Evolutionary conservation across 2,797 vertebrate genomes (phyloP), one percentile per base, ranked within the genome.

Genomic region (Margarornis squamiger): DNA sequence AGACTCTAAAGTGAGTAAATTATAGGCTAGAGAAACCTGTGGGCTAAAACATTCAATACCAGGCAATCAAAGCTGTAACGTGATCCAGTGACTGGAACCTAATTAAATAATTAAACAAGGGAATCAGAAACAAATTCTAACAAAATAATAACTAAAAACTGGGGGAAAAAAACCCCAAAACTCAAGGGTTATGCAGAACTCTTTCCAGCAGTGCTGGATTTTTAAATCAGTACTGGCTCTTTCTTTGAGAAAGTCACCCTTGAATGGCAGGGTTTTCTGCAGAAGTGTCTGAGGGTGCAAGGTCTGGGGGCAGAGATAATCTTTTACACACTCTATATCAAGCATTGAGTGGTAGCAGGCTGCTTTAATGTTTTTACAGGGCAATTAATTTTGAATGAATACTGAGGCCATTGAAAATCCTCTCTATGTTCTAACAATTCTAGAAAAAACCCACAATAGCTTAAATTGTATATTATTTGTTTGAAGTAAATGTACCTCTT

Each of bases 161-260:
- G 18, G 32, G 34, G 34, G 5, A n/a, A 36, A 66, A 17, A 2
- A 17, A 2, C 14, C 1, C 1, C n/a, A 26, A 27, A 38, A 27
- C 49, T 27, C 4, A 29, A 57, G 6, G 6, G 6, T 51, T 85
- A 32, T 65, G 54, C 54, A 61, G 36, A 34, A 19, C 20, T 68
- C 13, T 22, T 2, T 58, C 27, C 19, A 48, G 1, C 23, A 41
- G 22, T 67, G 21, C 26, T 91, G 67, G 58, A 52, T 71, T 52
- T 86, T 94, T 70, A 32, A 2, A 1, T 39, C 15, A 45, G 14
- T 58, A n/a, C 36, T 88, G 30, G 6, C 16, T 84, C 32, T 52
- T 52, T 39, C 11, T 67, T 39, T 54, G 46, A 84, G 39, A 5
- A 71, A 46, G 12, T 45, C 29, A 14, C 32, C 27, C 57, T 74